Percentiles rank a stretch among this genome's conserved stretches.
Evolutionary conservation across 2,888 invertebrate species (phyloP).

Genomic region (Agrotis puta): DNA sequence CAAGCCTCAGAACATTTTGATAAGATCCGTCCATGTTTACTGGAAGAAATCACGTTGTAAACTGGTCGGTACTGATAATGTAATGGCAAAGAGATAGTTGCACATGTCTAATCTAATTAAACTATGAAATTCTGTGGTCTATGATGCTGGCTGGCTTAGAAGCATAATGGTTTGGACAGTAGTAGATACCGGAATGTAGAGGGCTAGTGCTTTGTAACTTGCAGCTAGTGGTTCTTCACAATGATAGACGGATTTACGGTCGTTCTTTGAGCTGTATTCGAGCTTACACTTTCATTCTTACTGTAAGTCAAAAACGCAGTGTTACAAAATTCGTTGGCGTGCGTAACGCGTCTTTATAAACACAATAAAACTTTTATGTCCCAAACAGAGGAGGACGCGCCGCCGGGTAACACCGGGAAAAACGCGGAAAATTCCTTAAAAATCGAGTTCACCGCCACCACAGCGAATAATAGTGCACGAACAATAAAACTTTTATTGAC

Average conservation of each 20-base stretch:
- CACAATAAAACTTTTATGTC: constrained; percentile 40
- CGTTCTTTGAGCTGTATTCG: neutral
- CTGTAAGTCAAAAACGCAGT: constrained; percentile 1
- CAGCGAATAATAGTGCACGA: constrained; percentile 71
- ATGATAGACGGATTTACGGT: no score
- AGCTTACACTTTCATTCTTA: constrained; percentile 20
- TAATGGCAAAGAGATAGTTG: constrained; percentile 52
- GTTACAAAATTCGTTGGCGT: constrained; percentile 24
- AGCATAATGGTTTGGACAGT: no score
- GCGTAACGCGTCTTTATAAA: constrained; percentile 29
- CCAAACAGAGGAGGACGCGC: constrained; percentile 28
- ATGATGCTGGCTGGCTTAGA: constrained; percentile 10
- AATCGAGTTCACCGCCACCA: constrained; percentile 65
- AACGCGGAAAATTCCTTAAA: constrained; percentile 68
- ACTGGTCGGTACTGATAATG: constrained; percentile 35
- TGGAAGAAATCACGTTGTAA: constrained; percentile 67
- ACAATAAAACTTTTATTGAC: constrained; percentile 81
- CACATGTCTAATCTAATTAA: constrained; percentile 44
- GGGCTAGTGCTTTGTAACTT: no score
- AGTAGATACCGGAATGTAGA: no score
- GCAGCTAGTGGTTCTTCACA: no score
- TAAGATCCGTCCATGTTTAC: constrained; percentile 65
- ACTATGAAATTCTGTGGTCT: constrained; percentile 39
- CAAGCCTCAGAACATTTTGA: constrained; percentile 34
- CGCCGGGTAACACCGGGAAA: constrained; percentile 36